Evolutionary conservation across 1,140 invertebrate species (phyloP).

Genomic region (Drosophila parabipectinata): DNA sequence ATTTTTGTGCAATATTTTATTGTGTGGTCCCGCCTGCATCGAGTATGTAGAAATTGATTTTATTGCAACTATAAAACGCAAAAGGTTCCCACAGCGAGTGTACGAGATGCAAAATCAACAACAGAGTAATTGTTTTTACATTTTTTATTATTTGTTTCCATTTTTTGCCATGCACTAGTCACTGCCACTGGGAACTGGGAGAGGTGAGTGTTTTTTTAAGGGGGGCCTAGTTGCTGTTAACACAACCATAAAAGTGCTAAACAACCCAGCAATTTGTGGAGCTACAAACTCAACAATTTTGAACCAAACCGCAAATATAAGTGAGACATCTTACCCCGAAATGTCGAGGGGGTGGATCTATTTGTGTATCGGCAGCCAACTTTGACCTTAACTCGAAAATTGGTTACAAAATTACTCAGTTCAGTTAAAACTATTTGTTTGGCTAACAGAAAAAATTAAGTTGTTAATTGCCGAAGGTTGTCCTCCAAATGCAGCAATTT

Average conservation of each 20-base stretch:
- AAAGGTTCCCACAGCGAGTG: conserved; percentile 70
- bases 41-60: conserved; percentile 41
- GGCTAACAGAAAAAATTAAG: conserved; percentile 37
- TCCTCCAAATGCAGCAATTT: conserved; percentile 14
- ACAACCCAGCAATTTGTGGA: conserved; percentile 64
- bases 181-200: conserved; percentile 1
- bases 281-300: conserved; percentile 53
- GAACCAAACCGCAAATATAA: conserved; percentile 35
- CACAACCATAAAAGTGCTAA: conserved; percentile 74
- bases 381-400: conserved; percentile 65
- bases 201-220: conserved; percentile 3
- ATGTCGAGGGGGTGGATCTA: conserved; percentile 19
- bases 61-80: conserved; percentile 67
- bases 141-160: conserved; percentile 47
- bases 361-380: conserved; percentile 41
- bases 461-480: conserved; percentile 54
- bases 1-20: conserved; percentile 46
- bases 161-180: conserved; percentile 36
- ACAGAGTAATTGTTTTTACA: conserved; percentile 66
- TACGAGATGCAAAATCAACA: conserved; percentile 67
- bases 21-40: conserved; percentile 6
- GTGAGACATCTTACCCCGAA: background rate
- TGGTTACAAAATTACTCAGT: conserved; percentile 50
- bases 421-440: conserved; percentile 45
- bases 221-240: conserved; percentile 43